phyloP scores from a whole-genome alignment of 2,113 vertebrate genomes.

The Gasterosteus nipponicus region DNA sequence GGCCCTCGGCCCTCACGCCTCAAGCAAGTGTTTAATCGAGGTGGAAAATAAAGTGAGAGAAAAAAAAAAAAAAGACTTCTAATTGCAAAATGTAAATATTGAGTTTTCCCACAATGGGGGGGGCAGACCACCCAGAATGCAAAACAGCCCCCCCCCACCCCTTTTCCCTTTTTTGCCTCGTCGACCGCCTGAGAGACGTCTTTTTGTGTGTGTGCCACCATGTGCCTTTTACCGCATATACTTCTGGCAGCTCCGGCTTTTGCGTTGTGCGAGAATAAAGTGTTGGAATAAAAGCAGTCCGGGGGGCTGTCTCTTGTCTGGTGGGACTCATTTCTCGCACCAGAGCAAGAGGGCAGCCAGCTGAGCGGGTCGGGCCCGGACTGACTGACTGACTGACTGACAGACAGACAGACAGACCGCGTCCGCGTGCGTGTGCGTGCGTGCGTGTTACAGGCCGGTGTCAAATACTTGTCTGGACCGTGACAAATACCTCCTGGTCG shows the following conservation, averaged over 20 bases:
- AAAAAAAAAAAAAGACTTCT: conserved; percentile 81
- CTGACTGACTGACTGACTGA: conserved; percentile 75
- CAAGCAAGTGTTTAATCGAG: conserved; percentile 75
- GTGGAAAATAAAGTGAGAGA: conserved; percentile 82
- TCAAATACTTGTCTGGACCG: conserved; percentile 81
- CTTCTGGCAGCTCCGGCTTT: conserved; percentile 63
- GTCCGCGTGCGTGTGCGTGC: background rate
- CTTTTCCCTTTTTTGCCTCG: conserved; percentile 73
- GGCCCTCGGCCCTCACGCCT: conserved; percentile 25
- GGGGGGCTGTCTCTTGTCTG: conserved; percentile 46
- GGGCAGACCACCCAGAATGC: conserved; percentile 87
- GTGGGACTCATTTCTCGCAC: conserved; percentile 64
- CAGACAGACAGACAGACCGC: conserved; percentile 67
- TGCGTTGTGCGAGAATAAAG: conserved; percentile 71
- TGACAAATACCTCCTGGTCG: conserved; percentile 78
- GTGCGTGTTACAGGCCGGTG: conserved; percentile 73
- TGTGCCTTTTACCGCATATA: conserved; percentile 74
- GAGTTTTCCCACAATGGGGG: conserved; percentile 86
- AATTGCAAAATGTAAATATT: conserved; percentile 90
- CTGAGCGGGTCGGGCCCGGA: conserved; percentile 54
- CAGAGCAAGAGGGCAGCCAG: conserved; percentile 62
- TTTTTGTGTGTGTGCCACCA: conserved; percentile 78
- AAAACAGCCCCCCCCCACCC: conserved; percentile 79
- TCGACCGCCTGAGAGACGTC: conserved; percentile 75
- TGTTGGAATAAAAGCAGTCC: conserved; percentile 46